phyloP scores from a whole-genome alignment of 1,140 invertebrate genomes.

The Hydropsyche tenuis region DNA sequence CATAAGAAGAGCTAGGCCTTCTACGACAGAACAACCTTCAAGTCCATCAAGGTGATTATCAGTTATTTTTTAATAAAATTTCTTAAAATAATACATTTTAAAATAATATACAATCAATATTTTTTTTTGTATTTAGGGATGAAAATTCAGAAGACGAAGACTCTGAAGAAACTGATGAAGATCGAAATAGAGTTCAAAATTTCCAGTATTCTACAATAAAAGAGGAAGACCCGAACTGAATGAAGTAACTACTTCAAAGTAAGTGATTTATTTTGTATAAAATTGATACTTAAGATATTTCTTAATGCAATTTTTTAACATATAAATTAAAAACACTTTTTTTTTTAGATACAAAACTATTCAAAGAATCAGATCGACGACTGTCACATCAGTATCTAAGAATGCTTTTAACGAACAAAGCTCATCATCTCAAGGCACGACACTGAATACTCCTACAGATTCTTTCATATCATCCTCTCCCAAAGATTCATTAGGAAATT shows the following conservation, averaged over 20 bases:
- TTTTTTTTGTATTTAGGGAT: slow-evolving; percentile 40
- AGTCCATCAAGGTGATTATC: slow-evolving; percentile 16
- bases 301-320: background rate
- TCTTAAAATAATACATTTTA: no score
- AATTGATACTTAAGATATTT: no score
- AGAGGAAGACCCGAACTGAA: slow-evolving; percentile 37
- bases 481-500: slow-evolving; percentile 3
- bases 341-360: slow-evolving; percentile 60
- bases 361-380: slow-evolving; percentile 59
- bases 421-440: background rate
- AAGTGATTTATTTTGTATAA: slow-evolving; percentile 54
- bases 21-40: slow-evolving; percentile 56
- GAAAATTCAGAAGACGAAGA: slow-evolving; percentile 50
- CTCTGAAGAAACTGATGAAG: slow-evolving; percentile 45
- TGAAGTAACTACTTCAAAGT: slow-evolving; percentile 46
- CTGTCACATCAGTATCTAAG: slow-evolving; percentile 42
- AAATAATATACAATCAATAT: no score
- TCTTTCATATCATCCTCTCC: slow-evolving; percentile 30
- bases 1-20: slow-evolving; percentile 67
- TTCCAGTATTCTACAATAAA: slow-evolving; percentile 36
- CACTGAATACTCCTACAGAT: slow-evolving; percentile 47
- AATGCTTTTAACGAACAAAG: slow-evolving; percentile 50
- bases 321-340: slow-evolving; percentile 37
- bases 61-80: no score
- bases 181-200: slow-evolving; percentile 50